Evolutionary conservation across 1,140 invertebrate genomes (phyloP).

Genomic region (Anagrus nilaparvatae): DNA sequence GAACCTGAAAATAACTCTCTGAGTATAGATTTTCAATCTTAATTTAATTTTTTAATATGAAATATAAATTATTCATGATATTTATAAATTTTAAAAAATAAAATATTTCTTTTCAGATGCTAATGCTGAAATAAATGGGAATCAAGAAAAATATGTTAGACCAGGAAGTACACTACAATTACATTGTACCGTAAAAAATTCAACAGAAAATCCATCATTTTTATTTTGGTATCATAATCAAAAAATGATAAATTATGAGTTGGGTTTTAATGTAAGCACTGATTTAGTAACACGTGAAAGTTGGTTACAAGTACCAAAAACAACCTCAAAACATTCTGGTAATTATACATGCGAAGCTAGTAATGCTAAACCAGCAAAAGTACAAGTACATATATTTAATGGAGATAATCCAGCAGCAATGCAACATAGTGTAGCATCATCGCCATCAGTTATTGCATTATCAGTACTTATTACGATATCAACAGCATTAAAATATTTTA

Average conservation of each 20-base stretch:
- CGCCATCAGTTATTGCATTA: conserved; percentile 30
- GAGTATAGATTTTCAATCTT: too few relatives aligned
- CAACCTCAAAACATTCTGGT: conserved; percentile 63
- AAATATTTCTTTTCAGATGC: conserved; percentile 64
- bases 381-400: conserved; percentile 78
- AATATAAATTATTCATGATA: too few relatives aligned
- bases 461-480: conserved; percentile 28
- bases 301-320: conserved; percentile 54
- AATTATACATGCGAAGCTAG: conserved; percentile 82
- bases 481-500: conserved; percentile 25
- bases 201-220: conserved; percentile 71
- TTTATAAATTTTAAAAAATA: too few relatives aligned
- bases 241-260: conserved; percentile 81
- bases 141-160: conserved; percentile 75
- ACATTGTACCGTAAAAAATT: conserved; percentile 67
- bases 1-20: too few relatives aligned
- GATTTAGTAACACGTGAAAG: conserved; percentile 49
- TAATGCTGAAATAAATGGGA: conserved; percentile 72
- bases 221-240: conserved; percentile 88
- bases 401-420: conserved; percentile 53
- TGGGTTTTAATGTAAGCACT: conserved; percentile 72
- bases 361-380: conserved; percentile 72
- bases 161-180: conserved; percentile 72
- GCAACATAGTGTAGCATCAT: conserved; percentile 41
- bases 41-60: too few relatives aligned